Evolutionary conservation across 2,888 invertebrate species (phyloP).

Genomic region (Nephrotoma flavescens): DNA sequence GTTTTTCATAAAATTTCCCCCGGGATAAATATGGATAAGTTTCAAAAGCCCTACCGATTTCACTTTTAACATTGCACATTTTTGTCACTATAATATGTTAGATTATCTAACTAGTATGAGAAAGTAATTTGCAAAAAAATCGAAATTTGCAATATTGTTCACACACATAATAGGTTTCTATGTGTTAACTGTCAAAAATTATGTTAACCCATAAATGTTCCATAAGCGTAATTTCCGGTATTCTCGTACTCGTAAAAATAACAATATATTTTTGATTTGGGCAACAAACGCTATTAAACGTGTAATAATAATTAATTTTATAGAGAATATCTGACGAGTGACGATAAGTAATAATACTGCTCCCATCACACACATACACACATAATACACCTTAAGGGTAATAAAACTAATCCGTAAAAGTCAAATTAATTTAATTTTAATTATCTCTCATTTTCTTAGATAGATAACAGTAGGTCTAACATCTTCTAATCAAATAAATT

Average conservation of each 20-base stretch:
- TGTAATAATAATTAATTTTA: background rate
- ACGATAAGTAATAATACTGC: too few relatives aligned
- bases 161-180: background rate
- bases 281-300: background rate
- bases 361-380: too few relatives aligned
- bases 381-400: background rate
- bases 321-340: background rate
- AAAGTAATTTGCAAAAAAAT: too few relatives aligned
- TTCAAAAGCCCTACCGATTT: background rate
- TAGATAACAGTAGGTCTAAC: background rate
- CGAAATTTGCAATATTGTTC: background rate
- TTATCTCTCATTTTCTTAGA: background rate
- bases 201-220: background rate
- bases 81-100: background rate
- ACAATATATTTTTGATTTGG: background rate
- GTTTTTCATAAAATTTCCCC: too few relatives aligned
- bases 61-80: background rate
- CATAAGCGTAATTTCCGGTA: background rate
- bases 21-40: too few relatives aligned
- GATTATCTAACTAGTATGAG: too few relatives aligned
- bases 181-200: background rate
- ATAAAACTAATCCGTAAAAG: background rate
- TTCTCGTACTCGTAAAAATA: background rate
- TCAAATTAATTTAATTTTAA: background rate
- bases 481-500: background rate